These are phyloP conservation scores for Epirrhoe tristata DNA, from an alignment of 2,888 invertebrate genomes.

Conservation along the genomic window DNA sequence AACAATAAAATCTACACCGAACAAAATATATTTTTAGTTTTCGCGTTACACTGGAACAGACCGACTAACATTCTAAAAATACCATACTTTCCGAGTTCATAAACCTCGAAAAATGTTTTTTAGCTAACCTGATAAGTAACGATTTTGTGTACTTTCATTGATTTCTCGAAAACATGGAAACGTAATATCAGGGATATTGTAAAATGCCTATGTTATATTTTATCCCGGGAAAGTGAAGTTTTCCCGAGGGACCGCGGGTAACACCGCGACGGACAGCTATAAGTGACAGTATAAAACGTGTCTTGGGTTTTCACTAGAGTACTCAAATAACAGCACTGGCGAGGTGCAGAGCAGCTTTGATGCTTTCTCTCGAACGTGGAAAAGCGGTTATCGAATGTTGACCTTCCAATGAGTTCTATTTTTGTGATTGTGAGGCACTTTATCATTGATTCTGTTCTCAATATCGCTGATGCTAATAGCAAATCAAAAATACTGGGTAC, in stretches of 20 bases:
- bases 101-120: conserved; percentile 17
- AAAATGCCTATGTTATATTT: no score
- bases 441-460: no score
- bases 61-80: conserved; percentile 23
- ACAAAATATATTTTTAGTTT: conserved; percentile 5
- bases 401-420: conserved; percentile 1
- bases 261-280: no score
- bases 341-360: neutral
- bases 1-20: conserved; percentile 12
- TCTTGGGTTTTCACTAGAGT: neutral
- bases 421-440: neutral
- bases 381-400: conserved; percentile 2
- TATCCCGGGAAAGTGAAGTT: no score
- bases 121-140: no score
- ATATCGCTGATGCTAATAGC: no score
- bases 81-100: conserved; percentile 26
- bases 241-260: no score
- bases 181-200: no score
- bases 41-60: conserved; percentile 18
- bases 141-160: neutral
- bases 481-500: no score
- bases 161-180: neutral
- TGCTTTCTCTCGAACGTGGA: conserved; percentile 1
- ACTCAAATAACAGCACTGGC: neutral
- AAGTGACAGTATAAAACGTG: neutral